Percentiles rank a stretch among this genome's conserved stretches.
phyloP scores from a whole-genome alignment of 2,797 vertebrate species.

The Brachyalestes nurse region DNA sequence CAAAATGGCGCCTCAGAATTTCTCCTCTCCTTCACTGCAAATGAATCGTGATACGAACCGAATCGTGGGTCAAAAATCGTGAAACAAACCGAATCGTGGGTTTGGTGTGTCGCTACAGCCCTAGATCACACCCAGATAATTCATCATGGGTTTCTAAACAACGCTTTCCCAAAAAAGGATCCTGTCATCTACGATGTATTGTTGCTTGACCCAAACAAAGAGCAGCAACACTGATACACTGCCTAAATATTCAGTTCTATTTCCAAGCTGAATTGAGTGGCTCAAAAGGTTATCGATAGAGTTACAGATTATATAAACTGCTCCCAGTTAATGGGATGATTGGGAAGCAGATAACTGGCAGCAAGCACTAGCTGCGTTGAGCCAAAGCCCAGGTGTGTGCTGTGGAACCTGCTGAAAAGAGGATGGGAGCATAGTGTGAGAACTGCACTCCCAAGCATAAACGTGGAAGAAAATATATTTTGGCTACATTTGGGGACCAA shows the following conservation, averaged over 20 bases:
- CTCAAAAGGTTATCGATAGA: slow-evolving; percentile 15
- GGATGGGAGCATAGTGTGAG: slow-evolving; percentile 29
- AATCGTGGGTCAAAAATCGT: too few relatives aligned
- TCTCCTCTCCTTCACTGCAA: too few relatives aligned
- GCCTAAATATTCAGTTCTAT: slow-evolving; percentile 14
- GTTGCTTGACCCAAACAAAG: background rate
- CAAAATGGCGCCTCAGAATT: too few relatives aligned
- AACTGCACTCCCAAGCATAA: background rate
- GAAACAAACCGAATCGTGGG: too few relatives aligned
- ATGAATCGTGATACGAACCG: too few relatives aligned
- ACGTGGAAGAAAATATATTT: background rate
- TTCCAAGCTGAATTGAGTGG: slow-evolving; percentile 11
- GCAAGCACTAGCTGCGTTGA: background rate
- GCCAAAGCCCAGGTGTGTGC: slow-evolving; percentile 31
- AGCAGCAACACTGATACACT: background rate
- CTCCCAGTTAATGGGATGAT: slow-evolving; percentile 30
- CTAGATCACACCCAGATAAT: too few relatives aligned
- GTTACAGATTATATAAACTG: slow-evolving; percentile 6
- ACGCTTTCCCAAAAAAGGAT: too few relatives aligned
- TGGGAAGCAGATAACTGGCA: slow-evolving; percentile 27
- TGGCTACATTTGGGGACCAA: background rate
- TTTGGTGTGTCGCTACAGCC: too few relatives aligned
- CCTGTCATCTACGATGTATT: too few relatives aligned
- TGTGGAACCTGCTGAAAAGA: slow-evolving; percentile 30
- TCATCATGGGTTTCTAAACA: too few relatives aligned